Conservation (phyloP, 1,140 invertebrate species). For the Brachionus asplanchnoidis region DNA sequence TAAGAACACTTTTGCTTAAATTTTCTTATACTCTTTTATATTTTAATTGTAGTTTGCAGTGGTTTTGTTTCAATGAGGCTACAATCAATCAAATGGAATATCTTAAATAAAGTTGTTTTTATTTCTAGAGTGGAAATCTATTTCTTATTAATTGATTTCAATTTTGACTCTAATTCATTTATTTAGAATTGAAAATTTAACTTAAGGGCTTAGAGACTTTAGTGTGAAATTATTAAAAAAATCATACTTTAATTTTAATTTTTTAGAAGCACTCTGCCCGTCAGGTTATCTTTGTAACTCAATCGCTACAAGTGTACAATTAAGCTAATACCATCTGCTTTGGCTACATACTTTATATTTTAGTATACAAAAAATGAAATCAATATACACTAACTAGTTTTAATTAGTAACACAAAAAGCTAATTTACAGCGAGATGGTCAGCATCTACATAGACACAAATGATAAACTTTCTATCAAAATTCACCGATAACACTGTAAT, state of each 20-base stretch:
- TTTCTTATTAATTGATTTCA: conserved; percentile 23
- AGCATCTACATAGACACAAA: background rate
- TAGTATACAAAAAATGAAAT: background rate
- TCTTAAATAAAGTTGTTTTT: background rate
- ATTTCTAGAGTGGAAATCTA: background rate
- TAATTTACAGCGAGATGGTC: background rate
- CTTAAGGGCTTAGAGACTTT: background rate
- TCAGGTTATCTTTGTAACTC: background rate
- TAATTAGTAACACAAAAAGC: background rate
- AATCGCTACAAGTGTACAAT: background rate
- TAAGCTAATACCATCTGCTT: background rate
- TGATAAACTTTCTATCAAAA: background rate
- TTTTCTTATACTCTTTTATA: conserved; percentile 13
- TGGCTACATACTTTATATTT: background rate
- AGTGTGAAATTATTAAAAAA: background rate
- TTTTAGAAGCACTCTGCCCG: background rate
- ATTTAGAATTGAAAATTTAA: background rate
- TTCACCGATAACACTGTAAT: background rate
- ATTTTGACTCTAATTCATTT: conserved; percentile 7
- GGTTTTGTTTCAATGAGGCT: conserved; percentile 3
- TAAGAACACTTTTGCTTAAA: conserved; percentile 2
- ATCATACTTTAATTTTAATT: background rate
- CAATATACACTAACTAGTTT: background rate
- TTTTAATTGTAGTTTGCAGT: conserved; percentile 27
- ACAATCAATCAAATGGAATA: conserved; percentile 15